Conservation (phyloP, 2,113 vertebrate genomes). For the Gymnarchus niloticus region DNA sequence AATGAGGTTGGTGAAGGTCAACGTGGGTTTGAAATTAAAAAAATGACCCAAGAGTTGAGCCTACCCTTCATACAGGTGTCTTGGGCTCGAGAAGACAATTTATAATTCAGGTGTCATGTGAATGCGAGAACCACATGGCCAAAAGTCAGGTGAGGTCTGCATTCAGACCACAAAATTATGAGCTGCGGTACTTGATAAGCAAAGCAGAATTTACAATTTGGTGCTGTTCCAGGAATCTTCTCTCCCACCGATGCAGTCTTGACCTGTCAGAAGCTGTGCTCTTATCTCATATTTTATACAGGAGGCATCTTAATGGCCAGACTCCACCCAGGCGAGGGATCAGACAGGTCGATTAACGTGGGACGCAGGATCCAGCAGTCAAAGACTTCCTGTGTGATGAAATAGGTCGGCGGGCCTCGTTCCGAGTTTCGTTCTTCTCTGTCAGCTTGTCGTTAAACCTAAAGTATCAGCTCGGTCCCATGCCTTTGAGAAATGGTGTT, state of each 20-base stretch:
- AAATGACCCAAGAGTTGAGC: background rate
- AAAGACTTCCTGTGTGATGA: background rate
- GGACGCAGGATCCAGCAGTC: background rate
- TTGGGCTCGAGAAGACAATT: background rate
- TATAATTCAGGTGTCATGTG: background rate
- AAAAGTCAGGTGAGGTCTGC: background rate
- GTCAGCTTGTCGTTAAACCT: background rate
- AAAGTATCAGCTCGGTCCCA: background rate
- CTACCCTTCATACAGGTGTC: background rate
- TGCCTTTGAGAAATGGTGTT: background rate
- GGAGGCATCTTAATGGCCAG: too few species aligned
- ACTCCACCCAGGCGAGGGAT: background rate
- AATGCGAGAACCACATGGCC: background rate
- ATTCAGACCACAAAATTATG: background rate
- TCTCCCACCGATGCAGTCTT: too few species aligned
- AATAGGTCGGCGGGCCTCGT: background rate
- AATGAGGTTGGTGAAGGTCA: background rate
- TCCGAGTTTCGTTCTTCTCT: background rate
- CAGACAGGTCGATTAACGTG: slow-evolving; percentile 13
- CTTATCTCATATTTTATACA: too few species aligned
- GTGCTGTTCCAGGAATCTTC: background rate
- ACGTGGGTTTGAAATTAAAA: background rate
- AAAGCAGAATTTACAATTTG: background rate
- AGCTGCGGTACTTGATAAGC: background rate
- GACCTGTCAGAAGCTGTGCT: too few species aligned